Base-by-base conservation (phyloP, 2,113 vertebrate genomes). In the Ariopsis seemanni region DNA sequence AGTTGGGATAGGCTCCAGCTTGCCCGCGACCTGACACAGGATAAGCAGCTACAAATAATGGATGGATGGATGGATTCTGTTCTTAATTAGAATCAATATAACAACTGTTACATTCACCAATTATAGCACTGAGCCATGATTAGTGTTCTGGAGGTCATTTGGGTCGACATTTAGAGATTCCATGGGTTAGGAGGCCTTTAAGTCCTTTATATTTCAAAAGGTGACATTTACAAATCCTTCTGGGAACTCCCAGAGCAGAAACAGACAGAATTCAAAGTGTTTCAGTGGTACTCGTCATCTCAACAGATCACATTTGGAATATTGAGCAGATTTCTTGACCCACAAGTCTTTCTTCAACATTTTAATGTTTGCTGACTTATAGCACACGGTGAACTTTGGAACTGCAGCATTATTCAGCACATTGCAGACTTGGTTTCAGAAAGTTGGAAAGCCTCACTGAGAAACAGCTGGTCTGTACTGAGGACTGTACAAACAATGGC, bases 141-240 rank as follows among this genome's bases (percentile, higher is more conserved):
- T 14, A 30, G 65, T 34, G 42, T 71, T 84, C 74, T 48, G 57
- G 69, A 88, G 42, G 71, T 78, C 50, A 88, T 77, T 22, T 57
- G 57, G 60, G 30, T 78, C 14, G 58, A 58, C 58, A 88, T 67
- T 78, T 78, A 84, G 82, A 84, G 10, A 79, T 42, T 83, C 52
- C 34, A 69, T 50, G 27, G 48, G 22, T 62, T n/a, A 42, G 58
- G 58, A 78, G 52, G 53, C 52, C 72, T 50, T 11, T 67, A 65
- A n/a, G n/a, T 55, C 25, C 74, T 62, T 34, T 34, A 42, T 57
- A 50, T 34, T 80, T 69, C 74, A 15, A 84, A 85, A 53, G 42
- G 11, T 83, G 71, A 77, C 86, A 87, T 87, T 87, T 87, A n/a
- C 79, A 63, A 87, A 57, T 60, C 53, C 74, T 82, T 82, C 18